Base-by-base conservation (phyloP, 2,888 invertebrate genomes). In the Cryptus armator region DNA sequence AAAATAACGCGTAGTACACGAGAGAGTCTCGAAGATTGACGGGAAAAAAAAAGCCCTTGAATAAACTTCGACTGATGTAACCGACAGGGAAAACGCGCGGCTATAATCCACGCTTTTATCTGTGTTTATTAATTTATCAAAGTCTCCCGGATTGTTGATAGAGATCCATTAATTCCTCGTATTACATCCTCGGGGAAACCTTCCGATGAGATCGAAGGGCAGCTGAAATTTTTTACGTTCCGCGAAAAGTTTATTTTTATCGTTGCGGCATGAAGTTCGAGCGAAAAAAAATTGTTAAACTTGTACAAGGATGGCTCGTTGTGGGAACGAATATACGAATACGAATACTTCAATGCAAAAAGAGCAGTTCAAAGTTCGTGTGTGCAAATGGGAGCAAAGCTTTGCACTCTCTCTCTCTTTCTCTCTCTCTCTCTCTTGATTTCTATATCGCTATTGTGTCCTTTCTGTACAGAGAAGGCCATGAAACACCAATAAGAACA, bases 81-180 rank as follows among this genome's bases (percentile, higher is more conserved):
- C 29, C 29, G 24, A 24, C 12, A 12, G 19, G 5, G 12, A 59
- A 10, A 59, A 24, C n/a, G 48, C 48, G 48, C 12, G 24, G 59
- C 59, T 29, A 19, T 3, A 10, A 53, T 53, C 19, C 29, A 10
- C 12, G 59, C 24, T 59, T 76, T 76, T 76, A 37, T 76, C 66
- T 76, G 53, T 66, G 76, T 76, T 67, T 56, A 56, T 56, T 66
- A 76, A 67, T 76, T 76, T 44, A 76, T 76, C 76, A 67, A 76
- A 19, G 76, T 46, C 56, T 64, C 37, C 4, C 37, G 51, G 24
- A 14, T 7, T 37, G 51, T 16, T 32, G 32, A 32, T 37, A 9
- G 32, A n/a, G n/a, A 10, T 19, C 62, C 48, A 24, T 24, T 46
- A 29, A 46, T 37, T 64, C 19, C 12, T 51, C 75, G 51, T 46